Percentiles rank a stretch among this genome's conserved stretches.
phyloP scores from a whole-genome alignment of 2,797 vertebrate genomes.

The Miichthys miiuy region DNA sequence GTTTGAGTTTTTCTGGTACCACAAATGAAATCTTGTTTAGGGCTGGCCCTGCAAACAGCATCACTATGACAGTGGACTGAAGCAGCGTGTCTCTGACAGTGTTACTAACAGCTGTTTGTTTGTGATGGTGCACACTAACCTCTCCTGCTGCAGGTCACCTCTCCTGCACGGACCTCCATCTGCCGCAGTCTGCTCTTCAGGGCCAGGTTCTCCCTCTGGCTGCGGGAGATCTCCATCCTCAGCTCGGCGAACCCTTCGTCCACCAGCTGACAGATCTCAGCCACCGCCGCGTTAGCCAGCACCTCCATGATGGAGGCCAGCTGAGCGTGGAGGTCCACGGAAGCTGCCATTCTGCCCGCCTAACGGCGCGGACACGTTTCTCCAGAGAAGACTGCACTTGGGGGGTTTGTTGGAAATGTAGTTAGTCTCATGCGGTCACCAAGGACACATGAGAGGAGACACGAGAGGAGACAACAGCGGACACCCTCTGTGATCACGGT shows the following conservation, averaged over 20 bases:
- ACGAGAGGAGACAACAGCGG: too few relatives aligned
- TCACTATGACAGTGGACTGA: too few relatives aligned
- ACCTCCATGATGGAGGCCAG: slow-evolving; percentile 64
- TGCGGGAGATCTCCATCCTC: slow-evolving; percentile 44
- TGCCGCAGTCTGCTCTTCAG: slow-evolving; percentile 43
- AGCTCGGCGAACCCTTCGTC: slow-evolving; percentile 37
- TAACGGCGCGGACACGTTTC: not conserved
- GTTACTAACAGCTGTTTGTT: too few relatives aligned
- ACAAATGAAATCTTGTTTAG: too few relatives aligned
- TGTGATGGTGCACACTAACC: slow-evolving; percentile 1
- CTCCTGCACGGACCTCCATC: slow-evolving; percentile 28
- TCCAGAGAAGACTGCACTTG: not conserved
- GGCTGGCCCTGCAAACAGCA: not conserved
- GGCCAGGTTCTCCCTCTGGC: slow-evolving; percentile 48
- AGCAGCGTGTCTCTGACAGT: not conserved
- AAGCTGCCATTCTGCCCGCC: slow-evolving; percentile 25
- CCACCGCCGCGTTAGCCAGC: slow-evolving; percentile 56
- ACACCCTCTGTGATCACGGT: fast-evolving
- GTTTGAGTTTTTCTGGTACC: too few relatives aligned
- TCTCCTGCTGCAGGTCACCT: slow-evolving; percentile 22
- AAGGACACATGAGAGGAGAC: not conserved
- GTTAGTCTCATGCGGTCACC: not conserved
- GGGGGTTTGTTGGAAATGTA: not conserved
- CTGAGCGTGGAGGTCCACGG: slow-evolving; percentile 44
- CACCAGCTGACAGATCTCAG: slow-evolving; percentile 57